These are phyloP conservation scores for Habroteleia sp. DNA, from an alignment of 2,888 invertebrate genomes.

Conservation along the genomic window DNA sequence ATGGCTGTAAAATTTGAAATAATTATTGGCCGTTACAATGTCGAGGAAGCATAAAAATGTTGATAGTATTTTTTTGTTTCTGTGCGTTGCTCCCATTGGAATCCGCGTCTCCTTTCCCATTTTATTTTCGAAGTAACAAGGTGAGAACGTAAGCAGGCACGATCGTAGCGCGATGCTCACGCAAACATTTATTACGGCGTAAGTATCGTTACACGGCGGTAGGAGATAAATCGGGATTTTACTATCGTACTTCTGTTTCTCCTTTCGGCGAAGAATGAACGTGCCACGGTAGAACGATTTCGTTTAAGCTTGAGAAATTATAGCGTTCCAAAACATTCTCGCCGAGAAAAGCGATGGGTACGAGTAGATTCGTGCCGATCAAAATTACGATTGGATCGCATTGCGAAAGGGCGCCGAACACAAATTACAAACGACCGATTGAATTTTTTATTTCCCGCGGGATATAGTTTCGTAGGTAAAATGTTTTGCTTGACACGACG, in stretches of 20 bases:
- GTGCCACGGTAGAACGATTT: conserved; percentile 57
- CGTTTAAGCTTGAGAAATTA: conserved; percentile 64
- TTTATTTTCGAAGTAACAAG: conserved; percentile 63
- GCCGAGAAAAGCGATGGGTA: conserved; percentile 6
- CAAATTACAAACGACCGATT: conserved; percentile 41
- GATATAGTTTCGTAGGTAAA: conserved; percentile 1
- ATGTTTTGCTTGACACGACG: conserved; percentile 11
- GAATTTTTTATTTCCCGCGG: conserved; percentile 36
- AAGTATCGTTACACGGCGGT: conserved; percentile 61
- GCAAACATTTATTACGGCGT: conserved; percentile 70
- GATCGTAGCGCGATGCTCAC: conserved; percentile 65
- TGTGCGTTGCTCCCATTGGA: conserved; percentile 6
- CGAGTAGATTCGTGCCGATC: conserved; percentile 12
- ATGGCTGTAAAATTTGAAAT: conserved; percentile 41
- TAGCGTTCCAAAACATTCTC: conserved; percentile 35
- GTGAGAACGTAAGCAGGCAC: conserved; percentile 65
- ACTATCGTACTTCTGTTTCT: conserved; percentile 63
- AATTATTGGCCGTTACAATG: conserved; percentile 37
- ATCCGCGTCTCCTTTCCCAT: conserved; percentile 20
- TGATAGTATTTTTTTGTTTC: conserved; percentile 31
- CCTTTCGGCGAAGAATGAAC: conserved; percentile 58
- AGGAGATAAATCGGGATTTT: conserved; percentile 64
- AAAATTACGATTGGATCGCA: conserved; percentile 40
- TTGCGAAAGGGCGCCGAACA: conserved; percentile 3
- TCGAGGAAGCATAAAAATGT: conserved; percentile 30